Evolutionary conservation across 2,888 invertebrate genomes (phyloP).

Genomic region (Hirtodrosophila alboralis): DNA sequence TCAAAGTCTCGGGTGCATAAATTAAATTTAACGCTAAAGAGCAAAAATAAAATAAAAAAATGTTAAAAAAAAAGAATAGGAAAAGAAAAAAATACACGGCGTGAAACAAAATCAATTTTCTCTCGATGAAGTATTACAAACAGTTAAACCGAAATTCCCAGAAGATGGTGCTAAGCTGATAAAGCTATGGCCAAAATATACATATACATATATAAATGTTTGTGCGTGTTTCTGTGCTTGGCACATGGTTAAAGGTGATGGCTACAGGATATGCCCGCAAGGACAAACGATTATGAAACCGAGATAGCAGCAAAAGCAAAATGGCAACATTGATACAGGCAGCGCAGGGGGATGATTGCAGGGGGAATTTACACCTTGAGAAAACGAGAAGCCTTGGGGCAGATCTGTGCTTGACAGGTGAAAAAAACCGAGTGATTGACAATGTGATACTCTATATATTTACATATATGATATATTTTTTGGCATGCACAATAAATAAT

Average conservation of each 20-base stretch:
- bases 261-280: conserved; percentile 53
- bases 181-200: conserved; percentile 35
- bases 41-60: conserved; percentile 8
- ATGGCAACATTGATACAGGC: conserved; percentile 14
- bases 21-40: conserved; percentile 60
- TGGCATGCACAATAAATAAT: too few species aligned
- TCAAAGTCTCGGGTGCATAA: conserved; percentile 52
- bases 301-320: conserved; percentile 42
- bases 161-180: conserved; percentile 61
- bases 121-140: conserved; percentile 24
- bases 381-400: conserved; percentile 1
- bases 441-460: conserved; percentile 12
- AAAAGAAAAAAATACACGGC: conserved; percentile 2
- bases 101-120: conserved; percentile 66
- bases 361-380: conserved; percentile 6
- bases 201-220: conserved; percentile 7
- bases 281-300: conserved; percentile 56
- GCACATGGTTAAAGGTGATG: conserved; percentile 41
- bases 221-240: conserved; percentile 7
- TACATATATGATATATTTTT: too few species aligned
- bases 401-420: conserved; percentile 31
- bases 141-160: conserved; percentile 51
- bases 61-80: neutral
- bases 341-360: neutral
- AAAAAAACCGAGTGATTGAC: conserved; percentile 2